A percentile compares a stretch with the other conserved stretches of the same genome.
Conservation (phyloP, 2,888 invertebrate genomes). For the Gymnocheta viridis region DNA sequence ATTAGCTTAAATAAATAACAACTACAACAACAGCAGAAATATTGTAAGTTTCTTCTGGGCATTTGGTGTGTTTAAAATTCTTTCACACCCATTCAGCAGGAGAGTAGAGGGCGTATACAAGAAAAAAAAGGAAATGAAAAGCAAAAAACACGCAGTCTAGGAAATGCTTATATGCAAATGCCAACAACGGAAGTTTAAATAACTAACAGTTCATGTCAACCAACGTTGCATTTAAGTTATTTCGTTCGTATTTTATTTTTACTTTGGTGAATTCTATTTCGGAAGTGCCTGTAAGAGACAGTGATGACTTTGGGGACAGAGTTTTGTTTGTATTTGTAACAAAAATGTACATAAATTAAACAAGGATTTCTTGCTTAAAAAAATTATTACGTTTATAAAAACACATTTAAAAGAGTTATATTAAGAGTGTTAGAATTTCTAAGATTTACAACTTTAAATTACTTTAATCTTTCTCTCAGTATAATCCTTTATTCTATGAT, state of each 20-base stretch:
- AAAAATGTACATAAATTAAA: background rate
- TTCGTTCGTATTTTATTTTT: background rate
- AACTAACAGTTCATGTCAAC: slow-evolving; percentile 49
- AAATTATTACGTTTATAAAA: background rate
- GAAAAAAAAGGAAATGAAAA: slow-evolving; percentile 12
- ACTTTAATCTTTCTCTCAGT: background rate
- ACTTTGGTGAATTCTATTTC: background rate
- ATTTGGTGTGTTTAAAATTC: slow-evolving; percentile 12
- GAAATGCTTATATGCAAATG: slow-evolving; percentile 53
- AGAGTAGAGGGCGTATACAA: background rate
- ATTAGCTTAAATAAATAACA: slow-evolving; percentile 20
- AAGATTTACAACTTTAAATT: background rate
- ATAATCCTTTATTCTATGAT: background rate
- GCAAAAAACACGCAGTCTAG: slow-evolving; percentile 15
- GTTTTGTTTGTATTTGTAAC: background rate
- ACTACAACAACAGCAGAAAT: background rate
- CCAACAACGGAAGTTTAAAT: slow-evolving; percentile 56
- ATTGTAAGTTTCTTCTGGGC: slow-evolving; percentile 12
- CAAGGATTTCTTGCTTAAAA: background rate
- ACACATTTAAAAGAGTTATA: background rate
- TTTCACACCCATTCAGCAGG: slow-evolving; percentile 16
- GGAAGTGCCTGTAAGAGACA: background rate
- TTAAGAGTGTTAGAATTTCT: background rate
- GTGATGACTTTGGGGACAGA: background rate
- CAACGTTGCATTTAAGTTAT: slow-evolving; percentile 24